Evolutionary conservation across 35 echinoderm and acorn worm species (phyloP).

Genomic region (Apostichopus californicus): DNA sequence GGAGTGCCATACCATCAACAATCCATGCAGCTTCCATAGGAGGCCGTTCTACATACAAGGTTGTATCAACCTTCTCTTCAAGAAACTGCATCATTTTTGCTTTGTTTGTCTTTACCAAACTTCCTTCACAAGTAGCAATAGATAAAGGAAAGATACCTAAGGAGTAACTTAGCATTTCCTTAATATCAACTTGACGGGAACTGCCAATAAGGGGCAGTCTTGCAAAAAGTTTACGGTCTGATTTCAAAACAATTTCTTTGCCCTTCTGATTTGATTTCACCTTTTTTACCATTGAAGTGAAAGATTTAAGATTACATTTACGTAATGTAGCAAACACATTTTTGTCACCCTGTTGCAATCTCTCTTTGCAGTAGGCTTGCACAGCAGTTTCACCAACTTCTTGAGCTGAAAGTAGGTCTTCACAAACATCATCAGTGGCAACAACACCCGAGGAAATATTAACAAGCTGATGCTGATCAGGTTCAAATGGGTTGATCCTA

Average conservation of each 20-base stretch:
- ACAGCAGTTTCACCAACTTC: neutral
- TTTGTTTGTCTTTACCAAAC: constrained; percentile 31
- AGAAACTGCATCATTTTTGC: constrained; percentile 43
- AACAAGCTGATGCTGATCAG: constrained; percentile 22
- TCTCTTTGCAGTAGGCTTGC: neutral
- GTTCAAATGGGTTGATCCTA: constrained; percentile 25
- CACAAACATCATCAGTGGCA: neutral
- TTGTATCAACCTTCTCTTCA: constrained; percentile 25
- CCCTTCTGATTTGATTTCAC: neutral
- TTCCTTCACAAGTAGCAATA: constrained; percentile 34
- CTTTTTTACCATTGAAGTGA: neutral
- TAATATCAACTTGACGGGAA: neutral
- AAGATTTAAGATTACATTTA: neutral
- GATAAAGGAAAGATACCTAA: neutral
- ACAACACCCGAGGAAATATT: constrained; percentile 27
- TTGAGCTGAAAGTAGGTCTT: neutral
- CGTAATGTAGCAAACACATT: neutral
- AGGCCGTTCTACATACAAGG: constrained; percentile 1
- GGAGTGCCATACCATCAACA: constrained; percentile 40
- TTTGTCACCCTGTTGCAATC: neutral
- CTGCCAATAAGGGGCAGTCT: constrained; percentile 7
- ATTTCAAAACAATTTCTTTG: constrained; percentile 28
- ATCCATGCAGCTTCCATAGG: constrained; percentile 11
- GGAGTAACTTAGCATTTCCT: constrained; percentile 26
- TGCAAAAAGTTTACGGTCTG: constrained; percentile 35